Conservation (phyloP, 2,797 vertebrate genomes). For the Rhodeus uyekii region DNA sequence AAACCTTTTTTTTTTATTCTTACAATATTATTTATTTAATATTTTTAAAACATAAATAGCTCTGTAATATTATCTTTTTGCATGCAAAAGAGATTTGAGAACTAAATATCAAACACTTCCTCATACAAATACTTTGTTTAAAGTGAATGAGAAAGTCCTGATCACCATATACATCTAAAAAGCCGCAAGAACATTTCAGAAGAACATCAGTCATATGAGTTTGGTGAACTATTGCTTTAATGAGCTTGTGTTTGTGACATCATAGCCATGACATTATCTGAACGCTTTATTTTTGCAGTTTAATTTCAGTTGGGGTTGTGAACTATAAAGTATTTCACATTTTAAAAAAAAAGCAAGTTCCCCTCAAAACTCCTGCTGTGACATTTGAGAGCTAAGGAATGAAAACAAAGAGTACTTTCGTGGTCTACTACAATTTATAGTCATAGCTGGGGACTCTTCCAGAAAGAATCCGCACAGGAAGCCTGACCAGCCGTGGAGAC, state of each 20-base stretch:
- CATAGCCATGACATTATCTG: not conserved
- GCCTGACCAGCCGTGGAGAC: not conserved
- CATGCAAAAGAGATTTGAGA: no score
- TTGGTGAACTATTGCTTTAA: not conserved
- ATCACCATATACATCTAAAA: not conserved
- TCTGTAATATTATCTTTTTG: not conserved
- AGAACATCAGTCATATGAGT: no score
- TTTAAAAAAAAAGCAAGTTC: not conserved
- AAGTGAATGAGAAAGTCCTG: not conserved
- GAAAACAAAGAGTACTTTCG: slow-evolving; percentile 32
- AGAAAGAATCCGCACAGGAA: slow-evolving; percentile 8
- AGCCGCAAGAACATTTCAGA: not conserved
- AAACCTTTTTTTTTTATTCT: no score
- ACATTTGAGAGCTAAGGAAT: slow-evolving; percentile 10
- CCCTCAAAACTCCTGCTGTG: slow-evolving; percentile 12
- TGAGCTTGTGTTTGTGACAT: not conserved
- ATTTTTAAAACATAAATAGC: no score
- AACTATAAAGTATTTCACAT: not conserved
- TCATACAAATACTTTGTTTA: not conserved
- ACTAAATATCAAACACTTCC: not conserved
- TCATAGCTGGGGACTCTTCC: slow-evolving; percentile 7
- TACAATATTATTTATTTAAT: no score
- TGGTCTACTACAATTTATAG: slow-evolving; percentile 24
- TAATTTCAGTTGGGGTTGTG: not conserved
- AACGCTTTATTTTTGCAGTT: not conserved